Conservation (phyloP, 2,113 vertebrate species). For the Oceanodroma tethys region DNA sequence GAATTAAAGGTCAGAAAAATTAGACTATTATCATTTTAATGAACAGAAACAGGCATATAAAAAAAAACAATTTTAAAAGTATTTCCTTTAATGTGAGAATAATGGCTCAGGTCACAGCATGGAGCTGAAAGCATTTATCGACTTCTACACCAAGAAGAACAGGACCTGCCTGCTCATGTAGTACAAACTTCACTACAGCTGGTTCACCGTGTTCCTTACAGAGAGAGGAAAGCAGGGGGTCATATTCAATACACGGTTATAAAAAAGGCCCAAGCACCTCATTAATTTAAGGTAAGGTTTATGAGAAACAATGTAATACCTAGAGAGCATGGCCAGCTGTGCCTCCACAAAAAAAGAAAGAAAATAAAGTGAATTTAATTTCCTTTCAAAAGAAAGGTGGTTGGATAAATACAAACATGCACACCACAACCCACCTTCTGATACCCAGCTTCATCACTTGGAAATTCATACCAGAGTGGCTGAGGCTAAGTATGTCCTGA, state of each 20-base stretch:
- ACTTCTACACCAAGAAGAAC: not conserved
- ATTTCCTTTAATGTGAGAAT: conserved; percentile 17
- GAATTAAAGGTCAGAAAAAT: conserved; percentile 22
- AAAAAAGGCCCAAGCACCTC: not conserved
- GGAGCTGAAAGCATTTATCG: conserved; percentile 17
- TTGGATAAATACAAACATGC: not conserved
- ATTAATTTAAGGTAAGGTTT: not conserved
- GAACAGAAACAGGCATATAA: not conserved
- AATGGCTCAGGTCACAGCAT: not conserved
- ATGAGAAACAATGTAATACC: not conserved
- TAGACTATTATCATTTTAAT: conserved; percentile 6
- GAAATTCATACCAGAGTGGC: not conserved
- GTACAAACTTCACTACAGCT: conserved; percentile 1
- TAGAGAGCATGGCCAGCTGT: not conserved
- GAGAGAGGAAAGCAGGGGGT: not conserved
- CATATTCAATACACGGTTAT: not conserved
- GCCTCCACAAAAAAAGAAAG: not conserved
- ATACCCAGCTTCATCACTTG: not conserved
- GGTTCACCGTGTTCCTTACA: not conserved
- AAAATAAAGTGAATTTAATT: not conserved
- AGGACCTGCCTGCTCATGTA: not conserved
- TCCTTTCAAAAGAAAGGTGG: not conserved
- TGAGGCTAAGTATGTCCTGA: not conserved
- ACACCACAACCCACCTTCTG: not conserved
- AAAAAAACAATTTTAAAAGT: not conserved